Base-by-base conservation (phyloP, 2,888 invertebrate genomes). In the Andrena dorsata region DNA sequence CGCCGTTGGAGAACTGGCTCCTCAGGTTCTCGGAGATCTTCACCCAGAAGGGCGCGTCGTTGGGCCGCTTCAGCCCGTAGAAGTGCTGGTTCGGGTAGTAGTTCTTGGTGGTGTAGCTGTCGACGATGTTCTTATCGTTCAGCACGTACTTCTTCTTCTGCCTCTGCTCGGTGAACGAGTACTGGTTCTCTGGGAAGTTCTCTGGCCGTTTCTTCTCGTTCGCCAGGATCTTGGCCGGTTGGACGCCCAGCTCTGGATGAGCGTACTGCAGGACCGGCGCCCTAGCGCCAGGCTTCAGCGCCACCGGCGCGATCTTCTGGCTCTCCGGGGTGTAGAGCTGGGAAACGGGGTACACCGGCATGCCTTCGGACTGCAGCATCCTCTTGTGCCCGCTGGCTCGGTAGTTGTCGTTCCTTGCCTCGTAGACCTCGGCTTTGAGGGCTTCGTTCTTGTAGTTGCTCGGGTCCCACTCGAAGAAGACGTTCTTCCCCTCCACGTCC, bases 201-300 rank as follows among this genome's bases (percentile, higher is more conserved):
- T 90, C 92, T 0, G 89, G 91, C 1, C 89, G 89, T 49, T 88
- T 89, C 75, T 91, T 93, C 85, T 93, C 93, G 68, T 89, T 93
- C 73, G 92, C 92, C 10, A 92, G 61, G 10, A 92, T 91, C 72
- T 96, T 96, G 0, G 97, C 97, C 0, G 97, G 96, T 91, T 97
- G 97, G 0, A 97, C 96, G 16, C 97, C 97, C 5, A 97, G 93
- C 88, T 97, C 97, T 0, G 97, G 97, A 91, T 97, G 97, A 0
- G 97, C 97, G 90, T 97, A 97, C 89, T 97, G 97, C 0, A 97
- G 94, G 2, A 97, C 97, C 0, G 97, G 97, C 30, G 96, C 96
- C 56, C 97, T 94, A 0, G 96, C 96, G 41, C 96, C 96, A 87
- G 97, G 96, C 81, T 96, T 96, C 82, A 97, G 95, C 7, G 95